A percentile compares a stretch with the other conserved stretches of the same genome.
Evolutionary conservation across 2,113 vertebrate species (phyloP).

Genomic region (Lophius piscatorius): DNA sequence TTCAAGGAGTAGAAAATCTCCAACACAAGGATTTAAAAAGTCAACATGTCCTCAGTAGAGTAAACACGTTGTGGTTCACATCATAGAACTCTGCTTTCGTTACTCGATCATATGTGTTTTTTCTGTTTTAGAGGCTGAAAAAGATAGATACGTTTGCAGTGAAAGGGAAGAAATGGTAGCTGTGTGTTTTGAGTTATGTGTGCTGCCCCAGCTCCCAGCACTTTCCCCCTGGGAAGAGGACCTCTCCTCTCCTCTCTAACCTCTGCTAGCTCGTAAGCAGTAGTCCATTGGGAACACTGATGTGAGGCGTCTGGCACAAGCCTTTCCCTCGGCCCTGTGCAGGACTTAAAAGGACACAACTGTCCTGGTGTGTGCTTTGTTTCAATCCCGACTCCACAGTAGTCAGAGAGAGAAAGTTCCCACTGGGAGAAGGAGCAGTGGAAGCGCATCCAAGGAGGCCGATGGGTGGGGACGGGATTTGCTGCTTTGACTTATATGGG

Average conservation of each 20-base stretch:
- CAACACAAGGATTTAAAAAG: constrained; percentile 48
- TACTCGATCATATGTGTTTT: constrained; percentile 53
- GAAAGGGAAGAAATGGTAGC: constrained; percentile 59
- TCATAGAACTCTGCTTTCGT: constrained; percentile 67
- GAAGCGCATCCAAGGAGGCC: constrained; percentile 55
- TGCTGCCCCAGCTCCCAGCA: constrained; percentile 55
- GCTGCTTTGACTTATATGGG: constrained; percentile 59
- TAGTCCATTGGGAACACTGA: constrained; percentile 73
- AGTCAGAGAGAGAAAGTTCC: constrained; percentile 69
- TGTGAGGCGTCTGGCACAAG: constrained; percentile 57
- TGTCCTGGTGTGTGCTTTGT: constrained; percentile 55
- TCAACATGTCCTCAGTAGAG: constrained; percentile 57
- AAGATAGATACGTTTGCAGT: constrained; percentile 60
- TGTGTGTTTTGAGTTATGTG: constrained; percentile 67
- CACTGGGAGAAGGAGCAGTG: constrained; percentile 50
- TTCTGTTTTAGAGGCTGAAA: constrained; percentile 42
- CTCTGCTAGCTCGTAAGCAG: constrained; percentile 71
- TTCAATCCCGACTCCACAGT: constrained; percentile 67
- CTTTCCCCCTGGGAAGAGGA: constrained; percentile 68
- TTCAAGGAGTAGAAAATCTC: constrained; percentile 39
- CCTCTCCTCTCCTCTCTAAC: constrained; percentile 73
- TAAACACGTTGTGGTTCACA: constrained; percentile 72
- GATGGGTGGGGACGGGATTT: constrained; percentile 62
- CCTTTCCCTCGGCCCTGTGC: constrained; percentile 63
- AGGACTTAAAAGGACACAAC: constrained; percentile 75